Evolutionary conservation across 2,113 vertebrate species (phyloP).

Genomic region (Colius striatus): DNA sequence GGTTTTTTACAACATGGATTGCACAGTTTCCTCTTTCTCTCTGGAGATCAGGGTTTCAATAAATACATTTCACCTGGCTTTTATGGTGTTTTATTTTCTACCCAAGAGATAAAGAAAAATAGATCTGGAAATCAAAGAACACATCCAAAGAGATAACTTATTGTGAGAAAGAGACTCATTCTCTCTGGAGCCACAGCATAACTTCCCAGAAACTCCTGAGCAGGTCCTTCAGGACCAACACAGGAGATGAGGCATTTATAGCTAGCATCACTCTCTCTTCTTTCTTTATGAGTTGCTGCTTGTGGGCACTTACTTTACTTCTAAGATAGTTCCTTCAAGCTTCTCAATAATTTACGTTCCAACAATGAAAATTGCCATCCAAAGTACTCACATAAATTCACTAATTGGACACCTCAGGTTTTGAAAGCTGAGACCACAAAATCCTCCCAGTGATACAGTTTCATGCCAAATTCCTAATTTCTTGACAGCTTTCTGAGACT

Average conservation of each 20-base stretch:
- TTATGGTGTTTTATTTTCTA: conserved; percentile 27
- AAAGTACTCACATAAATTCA: conserved; percentile 32
- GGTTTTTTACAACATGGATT: background rate
- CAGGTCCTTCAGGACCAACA: background rate
- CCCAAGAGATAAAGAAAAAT: conserved; percentile 13
- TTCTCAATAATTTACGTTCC: conserved; percentile 45
- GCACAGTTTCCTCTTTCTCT: conserved; percentile 62
- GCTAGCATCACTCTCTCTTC: background rate
- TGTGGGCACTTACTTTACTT: background rate
- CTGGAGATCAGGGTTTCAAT: conserved; percentile 63
- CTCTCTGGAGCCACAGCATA: background rate
- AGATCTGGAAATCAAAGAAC: conserved; percentile 15
- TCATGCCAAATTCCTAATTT: conserved; percentile 43
- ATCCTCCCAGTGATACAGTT: background rate
- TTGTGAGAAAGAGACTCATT: background rate
- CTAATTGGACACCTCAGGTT: background rate
- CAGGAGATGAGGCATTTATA: background rate
- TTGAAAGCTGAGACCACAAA: conserved; percentile 50
- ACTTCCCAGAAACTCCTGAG: background rate
- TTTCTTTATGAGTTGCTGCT: background rate
- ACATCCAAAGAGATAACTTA: background rate
- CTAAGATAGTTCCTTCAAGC: conserved; percentile 1
- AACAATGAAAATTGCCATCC: conserved; percentile 8
- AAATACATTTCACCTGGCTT: conserved; percentile 41
- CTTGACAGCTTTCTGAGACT: conserved; percentile 11